Conservation (phyloP, 2,797 vertebrate genomes). For the Menidia menidia region DNA sequence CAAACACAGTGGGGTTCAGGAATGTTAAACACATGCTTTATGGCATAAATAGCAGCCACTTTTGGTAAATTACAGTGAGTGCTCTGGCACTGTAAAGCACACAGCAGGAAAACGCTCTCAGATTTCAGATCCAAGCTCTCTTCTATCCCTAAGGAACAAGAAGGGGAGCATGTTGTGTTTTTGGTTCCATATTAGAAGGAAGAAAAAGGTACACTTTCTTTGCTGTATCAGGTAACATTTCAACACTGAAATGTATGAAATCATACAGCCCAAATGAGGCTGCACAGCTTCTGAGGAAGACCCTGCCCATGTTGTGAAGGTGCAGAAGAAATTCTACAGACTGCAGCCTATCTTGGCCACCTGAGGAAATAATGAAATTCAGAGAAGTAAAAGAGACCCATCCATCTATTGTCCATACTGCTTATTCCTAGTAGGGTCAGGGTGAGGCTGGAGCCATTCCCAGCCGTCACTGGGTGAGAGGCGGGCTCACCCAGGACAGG, state of each 20-base stretch:
- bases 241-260: conserved; percentile 19
- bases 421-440: no score
- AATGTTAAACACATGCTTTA: conserved; percentile 89
- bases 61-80: conserved; percentile 89
- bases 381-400: background rate
- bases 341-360: background rate
- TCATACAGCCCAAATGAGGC: conserved; percentile 9
- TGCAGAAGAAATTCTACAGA: background rate
- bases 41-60: conserved; percentile 87
- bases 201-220: conserved; percentile 59
- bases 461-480: no score
- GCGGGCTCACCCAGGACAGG: no score
- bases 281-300: conserved; percentile 5
- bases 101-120: conserved; percentile 83
- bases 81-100: conserved; percentile 81
- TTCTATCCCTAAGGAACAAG: conserved; percentile 74
- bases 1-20: conserved; percentile 83
- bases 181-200: conserved; percentile 75
- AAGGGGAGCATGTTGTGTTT: conserved; percentile 75
- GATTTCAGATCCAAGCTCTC: conserved; percentile 81
- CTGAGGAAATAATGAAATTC: background rate
- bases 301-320: conserved; percentile 3
- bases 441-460: no score
- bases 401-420: no score
- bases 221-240: conserved; percentile 3